Base-by-base conservation (phyloP, 2,113 vertebrate genomes). In the Pteruthius melanotis region DNA sequence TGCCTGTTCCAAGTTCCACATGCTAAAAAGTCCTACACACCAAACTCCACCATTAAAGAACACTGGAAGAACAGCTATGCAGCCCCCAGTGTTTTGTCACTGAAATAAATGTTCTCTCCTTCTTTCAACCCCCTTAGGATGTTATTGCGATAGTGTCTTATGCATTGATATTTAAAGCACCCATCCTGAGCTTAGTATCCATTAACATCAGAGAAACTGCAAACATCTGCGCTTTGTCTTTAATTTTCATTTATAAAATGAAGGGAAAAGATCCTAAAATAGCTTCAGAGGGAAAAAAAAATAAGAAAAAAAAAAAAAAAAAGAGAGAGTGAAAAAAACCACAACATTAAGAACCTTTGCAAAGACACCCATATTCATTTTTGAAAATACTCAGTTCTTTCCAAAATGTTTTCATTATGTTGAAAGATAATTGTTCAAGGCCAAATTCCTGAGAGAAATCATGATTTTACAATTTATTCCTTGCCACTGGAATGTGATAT, bases 241-340 rank as follows among this genome's bases (percentile, higher is more conserved):
- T 40, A 30, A 60, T 72, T 53, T 85, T 26, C 1, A n/a, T 40
- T 44, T 61, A 23, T 9, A 53, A 53, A 87, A 88, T 56, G 3
- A 85, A 87, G 7, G 12, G 4, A 24, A 75, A 76, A 54, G 19
- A 64, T 40, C 19, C 31, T 64, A 15, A 85, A 94, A 64, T 5
- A 56, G 21, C 30, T 81, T 91, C 15, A 53, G 17, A 56, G 3
- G 5, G 8, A 3, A 4, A 35, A 9, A 4, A 30, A 31, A 11
- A 4, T n/a, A 35, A 9, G 3, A 23, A 27, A 9, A 7, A 4
- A 7, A 3, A 17, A 33, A 47, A 49, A 27, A 6, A 4, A 24
- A 16, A 4, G 1, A 35, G 14, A 13, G 11, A n/a, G 6, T 27
- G 5, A 39, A 11, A 68, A 23, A 13, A 0, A 0, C 2, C 17